phyloP scores from a whole-genome alignment of 2,113 vertebrate species.

The Triplophysa dalaica region DNA sequence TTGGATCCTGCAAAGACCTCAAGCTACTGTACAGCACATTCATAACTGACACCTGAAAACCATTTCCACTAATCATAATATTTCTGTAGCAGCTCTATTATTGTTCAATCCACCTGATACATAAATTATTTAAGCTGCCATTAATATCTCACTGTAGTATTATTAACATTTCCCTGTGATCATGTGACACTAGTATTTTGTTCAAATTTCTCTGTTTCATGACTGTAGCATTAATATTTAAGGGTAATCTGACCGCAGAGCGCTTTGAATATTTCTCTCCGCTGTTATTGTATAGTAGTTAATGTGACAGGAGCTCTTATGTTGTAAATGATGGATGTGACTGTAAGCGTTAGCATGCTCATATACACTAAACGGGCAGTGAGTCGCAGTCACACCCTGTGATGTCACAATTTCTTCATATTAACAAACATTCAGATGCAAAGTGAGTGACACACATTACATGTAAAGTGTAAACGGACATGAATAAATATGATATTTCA shows the following conservation, averaged over 20 bases:
- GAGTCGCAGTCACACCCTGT: too few relatives aligned
- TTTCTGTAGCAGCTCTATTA: conserved; percentile 19
- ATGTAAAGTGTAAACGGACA: too few relatives aligned
- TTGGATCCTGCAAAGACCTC: not conserved
- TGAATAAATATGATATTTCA: too few relatives aligned
- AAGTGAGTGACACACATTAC: too few relatives aligned
- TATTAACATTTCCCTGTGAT: conserved; percentile 24
- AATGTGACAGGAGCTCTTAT: conserved; percentile 3
- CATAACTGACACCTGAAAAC: conserved; percentile 21
- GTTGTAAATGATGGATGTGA: not conserved
- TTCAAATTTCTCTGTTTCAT: conserved; percentile 11
- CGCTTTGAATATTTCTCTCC: conserved; percentile 5
- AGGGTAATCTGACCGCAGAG: conserved; percentile 24
- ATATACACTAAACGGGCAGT: too few relatives aligned
- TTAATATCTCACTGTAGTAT: conserved; percentile 34
- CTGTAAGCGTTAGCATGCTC: not conserved
- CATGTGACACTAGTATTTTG: conserved; percentile 31
- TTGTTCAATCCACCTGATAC: conserved; percentile 19
- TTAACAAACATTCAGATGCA: too few relatives aligned
- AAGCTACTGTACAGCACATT: not conserved
- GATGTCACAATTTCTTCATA: too few relatives aligned
- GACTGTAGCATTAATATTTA: conserved; percentile 39
- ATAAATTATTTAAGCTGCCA: conserved; percentile 10
- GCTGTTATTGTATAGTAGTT: not conserved
- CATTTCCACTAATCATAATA: conserved; percentile 26